phyloP scores from a whole-genome alignment of 2,888 invertebrate genomes.

The Harpagoxenus sublaevis region DNA sequence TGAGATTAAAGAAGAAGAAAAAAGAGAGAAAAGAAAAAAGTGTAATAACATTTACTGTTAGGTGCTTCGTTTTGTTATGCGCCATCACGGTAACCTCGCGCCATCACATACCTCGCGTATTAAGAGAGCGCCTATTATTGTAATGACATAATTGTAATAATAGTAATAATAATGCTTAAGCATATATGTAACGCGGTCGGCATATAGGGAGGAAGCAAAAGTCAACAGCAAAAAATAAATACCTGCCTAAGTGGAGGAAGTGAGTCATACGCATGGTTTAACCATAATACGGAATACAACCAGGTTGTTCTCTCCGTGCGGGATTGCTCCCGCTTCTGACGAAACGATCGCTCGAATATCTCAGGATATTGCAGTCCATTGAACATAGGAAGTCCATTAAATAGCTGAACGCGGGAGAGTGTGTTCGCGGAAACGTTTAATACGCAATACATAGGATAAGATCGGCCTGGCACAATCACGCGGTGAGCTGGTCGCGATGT shows the following conservation, averaged over 20 bases:
- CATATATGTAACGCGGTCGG: conserved; percentile 22
- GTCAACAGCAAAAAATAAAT: conserved; percentile 49
- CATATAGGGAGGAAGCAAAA: conserved; percentile 36
- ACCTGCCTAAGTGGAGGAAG: conserved; percentile 20
- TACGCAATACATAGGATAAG: conserved; percentile 21
- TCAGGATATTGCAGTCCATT: conserved; percentile 45
- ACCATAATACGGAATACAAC: neutral
- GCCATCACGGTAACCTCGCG: conserved; percentile 46
- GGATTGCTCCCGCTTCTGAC: conserved; percentile 2
- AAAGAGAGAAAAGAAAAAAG: conserved; percentile 15
- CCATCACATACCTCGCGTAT: conserved; percentile 29
- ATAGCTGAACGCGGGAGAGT: conserved; percentile 27
- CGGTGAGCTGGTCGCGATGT: neutral
- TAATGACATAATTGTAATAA: conserved; percentile 68
- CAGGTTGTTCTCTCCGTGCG: neutral
- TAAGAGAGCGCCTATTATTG: conserved; percentile 40
- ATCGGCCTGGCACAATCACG: neutral
- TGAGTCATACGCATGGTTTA: conserved; percentile 35
- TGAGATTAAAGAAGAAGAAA: conserved; percentile 12
- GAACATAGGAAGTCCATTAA: conserved; percentile 41
- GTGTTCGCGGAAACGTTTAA: conserved; percentile 43
- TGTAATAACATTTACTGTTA: conserved; percentile 67
- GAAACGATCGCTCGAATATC: conserved; percentile 13
- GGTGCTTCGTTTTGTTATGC: conserved; percentile 53
- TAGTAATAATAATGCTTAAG: conserved; percentile 36